A percentile compares a stretch with the other conserved stretches of the same genome.
Evolutionary conservation across 2,113 vertebrate species (phyloP).

Genomic region (Corythaeola cristata): DNA sequence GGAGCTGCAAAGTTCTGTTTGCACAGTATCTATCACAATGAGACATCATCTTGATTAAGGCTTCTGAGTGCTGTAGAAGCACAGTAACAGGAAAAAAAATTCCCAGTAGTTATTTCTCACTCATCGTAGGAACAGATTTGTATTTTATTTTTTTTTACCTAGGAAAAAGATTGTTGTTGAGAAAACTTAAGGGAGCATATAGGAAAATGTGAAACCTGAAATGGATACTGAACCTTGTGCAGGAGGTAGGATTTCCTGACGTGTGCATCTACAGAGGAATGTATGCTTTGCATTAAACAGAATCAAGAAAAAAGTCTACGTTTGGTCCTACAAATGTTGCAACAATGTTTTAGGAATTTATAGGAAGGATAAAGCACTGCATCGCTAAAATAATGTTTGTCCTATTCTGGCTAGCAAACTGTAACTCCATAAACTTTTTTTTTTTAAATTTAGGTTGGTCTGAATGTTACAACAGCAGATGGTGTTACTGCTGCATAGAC

Average conservation of each 20-base stretch:
- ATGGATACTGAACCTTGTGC: not conserved
- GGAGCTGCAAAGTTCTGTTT: not conserved
- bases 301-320: not conserved
- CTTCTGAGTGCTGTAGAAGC: not conserved
- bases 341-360: not conserved
- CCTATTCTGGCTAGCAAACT: not conserved
- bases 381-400: not conserved
- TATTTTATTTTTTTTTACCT: not conserved
- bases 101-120: not conserved
- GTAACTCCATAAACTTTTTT: not conserved
- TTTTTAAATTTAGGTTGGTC: not conserved
- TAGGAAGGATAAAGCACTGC: not conserved
- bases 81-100: not conserved
- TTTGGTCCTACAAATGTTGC: not conserved
- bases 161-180: not conserved
- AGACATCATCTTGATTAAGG: not conserved
- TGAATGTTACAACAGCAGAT: not conserved
- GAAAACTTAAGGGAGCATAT: not conserved
- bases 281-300: not conserved
- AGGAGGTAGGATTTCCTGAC: not conserved
- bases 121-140: not conserved
- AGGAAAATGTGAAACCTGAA: not conserved
- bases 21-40: not conserved
- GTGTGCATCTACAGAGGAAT: not conserved
- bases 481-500: not conserved